These are phyloP conservation scores for Antitype chi DNA, from an alignment of 2,888 invertebrate genomes.

Conservation along the genomic window DNA sequence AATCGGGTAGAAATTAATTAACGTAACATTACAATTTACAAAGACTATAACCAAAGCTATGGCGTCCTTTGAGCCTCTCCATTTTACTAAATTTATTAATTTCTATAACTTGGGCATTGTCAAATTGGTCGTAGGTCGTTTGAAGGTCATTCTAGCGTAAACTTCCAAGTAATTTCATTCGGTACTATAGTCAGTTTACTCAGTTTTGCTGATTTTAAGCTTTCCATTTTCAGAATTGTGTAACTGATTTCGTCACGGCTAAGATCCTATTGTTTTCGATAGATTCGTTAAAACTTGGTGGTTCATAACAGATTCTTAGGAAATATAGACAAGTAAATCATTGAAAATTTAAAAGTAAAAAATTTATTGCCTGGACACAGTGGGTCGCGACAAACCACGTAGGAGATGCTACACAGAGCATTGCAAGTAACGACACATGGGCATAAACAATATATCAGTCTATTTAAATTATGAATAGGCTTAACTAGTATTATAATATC, in stretches of 20 bases:
- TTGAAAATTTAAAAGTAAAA: too few species aligned
- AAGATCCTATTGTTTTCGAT: background rate
- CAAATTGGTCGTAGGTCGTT: conserved; percentile 39
- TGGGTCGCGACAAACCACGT: too few species aligned
- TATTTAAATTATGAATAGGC: too few species aligned
- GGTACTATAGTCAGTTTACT: conserved; percentile 3
- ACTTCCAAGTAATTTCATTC: conserved; percentile 39
- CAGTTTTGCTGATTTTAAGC: conserved; percentile 8
- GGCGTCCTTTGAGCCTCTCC: conserved; percentile 18
- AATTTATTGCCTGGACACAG: too few species aligned
- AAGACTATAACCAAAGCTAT: conserved; percentile 43
- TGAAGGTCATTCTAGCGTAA: conserved; percentile 37
- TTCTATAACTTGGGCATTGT: conserved; percentile 54
- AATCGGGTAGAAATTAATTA: conserved; percentile 53
- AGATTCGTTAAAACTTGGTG: background rate
- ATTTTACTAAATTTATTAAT: conserved; percentile 54
- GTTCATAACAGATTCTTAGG: background rate
- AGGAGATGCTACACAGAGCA: too few species aligned
- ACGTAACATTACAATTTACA: conserved; percentile 44
- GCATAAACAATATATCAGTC: too few species aligned
- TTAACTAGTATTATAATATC: too few species aligned
- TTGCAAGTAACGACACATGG: too few species aligned
- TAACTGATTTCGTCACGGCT: conserved; percentile 23
- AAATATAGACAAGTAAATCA: background rate
- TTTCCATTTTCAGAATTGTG: conserved; percentile 30